Evolutionary conservation across 2,797 vertebrate species (phyloP).

Genomic region (Myotis planiceps): DNA sequence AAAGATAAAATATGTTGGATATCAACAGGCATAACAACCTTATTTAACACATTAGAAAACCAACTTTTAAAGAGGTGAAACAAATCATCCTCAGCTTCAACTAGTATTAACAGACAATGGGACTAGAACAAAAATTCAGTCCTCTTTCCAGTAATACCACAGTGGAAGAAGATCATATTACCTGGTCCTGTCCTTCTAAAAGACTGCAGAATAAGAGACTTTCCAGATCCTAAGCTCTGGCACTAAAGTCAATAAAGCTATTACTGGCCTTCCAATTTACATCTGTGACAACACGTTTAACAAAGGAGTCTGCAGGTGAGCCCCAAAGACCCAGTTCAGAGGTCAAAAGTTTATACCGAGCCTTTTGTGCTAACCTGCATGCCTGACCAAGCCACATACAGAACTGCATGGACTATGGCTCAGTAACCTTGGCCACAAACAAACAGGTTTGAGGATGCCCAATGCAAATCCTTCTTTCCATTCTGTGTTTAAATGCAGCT

Average conservation of each 20-base stretch:
- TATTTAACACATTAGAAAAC: background rate
- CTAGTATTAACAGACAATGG: slow-evolving; percentile 15
- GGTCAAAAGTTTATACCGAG: background rate
- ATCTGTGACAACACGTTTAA: slow-evolving; percentile 27
- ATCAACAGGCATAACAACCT: background rate
- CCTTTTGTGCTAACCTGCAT: background rate
- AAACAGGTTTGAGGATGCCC: background rate
- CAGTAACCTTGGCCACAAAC: background rate
- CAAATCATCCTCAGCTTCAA: background rate
- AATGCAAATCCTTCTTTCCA: background rate
- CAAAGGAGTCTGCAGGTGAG: background rate
- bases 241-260: background rate
- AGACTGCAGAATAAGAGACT: slow-evolving; percentile 2
- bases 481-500: background rate
- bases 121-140: background rate
- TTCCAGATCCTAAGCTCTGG: background rate
- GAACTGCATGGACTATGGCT: background rate
- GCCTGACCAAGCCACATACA: background rate
- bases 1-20: background rate
- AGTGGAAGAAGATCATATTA: slow-evolving; percentile 21
- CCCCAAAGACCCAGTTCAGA: background rate
- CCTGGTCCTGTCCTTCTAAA: background rate
- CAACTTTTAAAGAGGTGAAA: slow-evolving; percentile 10
- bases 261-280: slow-evolving; percentile 36
- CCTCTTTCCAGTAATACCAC: background rate